Percentiles rank a stretch among this genome's conserved stretches.
Evolutionary conservation across 2,888 invertebrate genomes (phyloP).

Genomic region (Tetanocera ferruginea): DNA sequence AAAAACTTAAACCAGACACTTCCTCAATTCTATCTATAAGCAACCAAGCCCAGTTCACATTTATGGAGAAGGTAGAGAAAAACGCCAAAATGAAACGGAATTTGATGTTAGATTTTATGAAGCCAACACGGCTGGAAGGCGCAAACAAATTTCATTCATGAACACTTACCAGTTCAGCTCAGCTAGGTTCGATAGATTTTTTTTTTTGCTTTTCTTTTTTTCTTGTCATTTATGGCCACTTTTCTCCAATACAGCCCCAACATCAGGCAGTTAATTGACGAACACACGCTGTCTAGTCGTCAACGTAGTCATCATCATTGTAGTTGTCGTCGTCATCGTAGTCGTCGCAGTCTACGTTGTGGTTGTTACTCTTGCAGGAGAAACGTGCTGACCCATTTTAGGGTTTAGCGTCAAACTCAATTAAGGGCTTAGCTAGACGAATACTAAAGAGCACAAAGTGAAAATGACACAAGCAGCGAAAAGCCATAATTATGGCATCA

Average conservation of each 20-base stretch:
- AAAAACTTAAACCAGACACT: too few species aligned
- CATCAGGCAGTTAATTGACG: not conserved
- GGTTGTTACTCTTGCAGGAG: not conserved
- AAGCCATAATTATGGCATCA: too few species aligned
- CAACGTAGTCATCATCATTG: not conserved
- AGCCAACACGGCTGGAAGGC: too few species aligned
- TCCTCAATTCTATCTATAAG: too few species aligned
- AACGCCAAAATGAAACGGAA: too few species aligned
- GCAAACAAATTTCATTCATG: not conserved
- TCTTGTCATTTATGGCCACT: not conserved
- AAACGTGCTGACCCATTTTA: slow-evolving; percentile 43
- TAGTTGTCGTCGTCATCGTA: not conserved
- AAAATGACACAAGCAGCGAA: too few species aligned
- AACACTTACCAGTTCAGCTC: not conserved
- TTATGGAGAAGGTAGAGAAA: too few species aligned
- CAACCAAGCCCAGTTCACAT: too few species aligned
- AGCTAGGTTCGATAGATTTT: not conserved
- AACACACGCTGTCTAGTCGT: slow-evolving; percentile 17
- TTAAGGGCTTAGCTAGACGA: slow-evolving; percentile 27
- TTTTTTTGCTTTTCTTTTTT: not conserved
- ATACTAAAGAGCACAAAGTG: too few species aligned
- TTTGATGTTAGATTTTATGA: too few species aligned
- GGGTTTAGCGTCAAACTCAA: slow-evolving; percentile 39
- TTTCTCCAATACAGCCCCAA: not conserved
- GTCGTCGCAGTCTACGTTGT: not conserved